Evolutionary conservation across 2,797 vertebrate species (phyloP), one percentile per base, ranked within the genome.

Genomic region (Anas bernieri): DNA sequence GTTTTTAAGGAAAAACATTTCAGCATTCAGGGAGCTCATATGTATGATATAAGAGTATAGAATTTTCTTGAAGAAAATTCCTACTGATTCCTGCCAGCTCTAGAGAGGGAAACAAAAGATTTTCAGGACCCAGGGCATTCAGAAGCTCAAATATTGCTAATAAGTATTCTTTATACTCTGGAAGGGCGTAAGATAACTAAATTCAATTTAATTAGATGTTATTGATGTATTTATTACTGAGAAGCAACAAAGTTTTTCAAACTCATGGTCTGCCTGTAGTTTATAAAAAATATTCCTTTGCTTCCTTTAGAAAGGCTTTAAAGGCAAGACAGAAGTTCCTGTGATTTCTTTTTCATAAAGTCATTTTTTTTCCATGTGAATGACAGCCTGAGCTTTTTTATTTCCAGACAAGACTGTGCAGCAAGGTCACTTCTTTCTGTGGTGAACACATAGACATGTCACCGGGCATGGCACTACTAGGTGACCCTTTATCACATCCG

Each of bases 21-120:
- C 30, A 37, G 6, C 64, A 4, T 75, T 93, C 50, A 62, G n/a
- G 55, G 28, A 86, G 50, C 8, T 75, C 15, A 3, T 17, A 17
- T 22, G 11, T 30, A 9, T 76, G 26, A 30, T 18, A 26, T 7
- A 74, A 75, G 12, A 0, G 0, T 11, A n/a, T 12, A 9, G 0
- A 6, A 3, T 67, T 73, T 52, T 59, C 74, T 43, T 70, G 9
- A 69, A 56, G 30, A 84, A 86, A 86, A 86, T 63, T 74, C 31
- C 54, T n/a, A 61, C 39, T 33, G 22, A 80, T 31, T 74, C 2
- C 5, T 76, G 17, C 41, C 41, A 75, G 28, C 18, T 77, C n/a
- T 43, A 63, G 46, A 50, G 30, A 73, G 8, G 11, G 46, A 90
- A 72, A 88, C 9, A 50, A 28, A 92, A 41, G 21, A 69, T 56